A percentile compares a stretch with the other conserved stretches of the same genome.
Conservation (phyloP, 2,113 vertebrate genomes). For the Bubo blakistoni region DNA sequence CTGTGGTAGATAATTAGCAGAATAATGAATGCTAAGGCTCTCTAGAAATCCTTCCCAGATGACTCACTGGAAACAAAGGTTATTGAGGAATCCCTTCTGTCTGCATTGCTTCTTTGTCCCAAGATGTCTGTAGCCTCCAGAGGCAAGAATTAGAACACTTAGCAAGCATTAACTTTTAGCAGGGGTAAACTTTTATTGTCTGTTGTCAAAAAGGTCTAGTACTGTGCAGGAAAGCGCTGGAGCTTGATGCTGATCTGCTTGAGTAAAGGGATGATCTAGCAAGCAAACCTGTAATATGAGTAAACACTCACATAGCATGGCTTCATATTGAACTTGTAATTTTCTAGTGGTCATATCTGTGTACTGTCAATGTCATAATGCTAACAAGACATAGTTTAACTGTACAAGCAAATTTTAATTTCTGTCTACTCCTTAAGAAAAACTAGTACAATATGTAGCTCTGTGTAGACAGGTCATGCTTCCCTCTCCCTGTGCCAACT, state of each 20-base stretch:
- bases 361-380: background rate
- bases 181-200: background rate
- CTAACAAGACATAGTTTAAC: background rate
- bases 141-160: background rate
- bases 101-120: background rate
- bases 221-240: background rate
- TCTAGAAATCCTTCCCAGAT: background rate
- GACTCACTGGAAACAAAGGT: background rate
- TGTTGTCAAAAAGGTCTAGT: background rate
- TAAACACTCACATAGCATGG: background rate
- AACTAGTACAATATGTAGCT: background rate
- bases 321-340: background rate
- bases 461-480: background rate
- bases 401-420: background rate
- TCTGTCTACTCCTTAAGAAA: background rate
- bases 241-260: background rate
- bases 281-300: background rate
- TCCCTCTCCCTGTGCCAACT: accelerated
- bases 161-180: background rate
- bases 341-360: background rate
- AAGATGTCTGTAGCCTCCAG: background rate
- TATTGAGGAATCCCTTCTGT: background rate
- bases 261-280: background rate
- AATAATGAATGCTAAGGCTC: background rate
- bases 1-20: background rate